Percentiles rank a stretch among this genome's conserved stretches.
Conservation (phyloP, 2,797 vertebrate genomes). For the Aldrovandia affinis region DNA sequence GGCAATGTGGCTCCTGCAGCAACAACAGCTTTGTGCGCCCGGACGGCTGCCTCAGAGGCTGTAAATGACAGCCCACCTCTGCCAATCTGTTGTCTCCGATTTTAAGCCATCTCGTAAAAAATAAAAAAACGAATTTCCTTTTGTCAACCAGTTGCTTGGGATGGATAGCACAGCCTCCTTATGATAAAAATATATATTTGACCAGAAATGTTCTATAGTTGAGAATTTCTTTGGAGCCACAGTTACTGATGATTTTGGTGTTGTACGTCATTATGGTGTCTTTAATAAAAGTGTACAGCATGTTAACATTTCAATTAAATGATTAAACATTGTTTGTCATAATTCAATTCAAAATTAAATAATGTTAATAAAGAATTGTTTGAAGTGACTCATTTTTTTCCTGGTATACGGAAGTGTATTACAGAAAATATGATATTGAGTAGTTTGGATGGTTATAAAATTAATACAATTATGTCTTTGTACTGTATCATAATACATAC, state of each 20-base stretch:
- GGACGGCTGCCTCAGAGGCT: slow-evolving; percentile 62
- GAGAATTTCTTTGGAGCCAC: neutral
- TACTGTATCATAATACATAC: neutral
- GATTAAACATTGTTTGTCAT: neutral
- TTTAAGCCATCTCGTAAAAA: slow-evolving; percentile 58
- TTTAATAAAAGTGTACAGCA: neutral
- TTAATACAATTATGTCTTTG: neutral
- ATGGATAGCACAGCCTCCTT: slow-evolving; percentile 57
- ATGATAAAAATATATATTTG: slow-evolving; percentile 34
- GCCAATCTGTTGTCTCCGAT: slow-evolving; percentile 74
- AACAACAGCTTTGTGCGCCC: slow-evolving; percentile 81
- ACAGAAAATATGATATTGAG: neutral
- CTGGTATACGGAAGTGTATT: neutral
- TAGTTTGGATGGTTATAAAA: neutral
- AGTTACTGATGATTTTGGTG: neutral
- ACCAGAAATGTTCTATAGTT: slow-evolving; percentile 18
- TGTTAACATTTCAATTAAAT: neutral
- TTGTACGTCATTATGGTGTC: neutral
- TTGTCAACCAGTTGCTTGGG: slow-evolving; percentile 34
- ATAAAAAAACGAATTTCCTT: slow-evolving; percentile 38
- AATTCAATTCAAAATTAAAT: neutral
- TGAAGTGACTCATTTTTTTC: neutral
- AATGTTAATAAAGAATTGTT: neutral
- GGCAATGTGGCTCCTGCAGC: slow-evolving; percentile 81
- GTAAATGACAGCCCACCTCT: slow-evolving; percentile 82